Evolutionary conservation across 1,140 invertebrate genomes (phyloP), one percentile per base, ranked within the genome.

Genomic region (Fopius arisanus): DNA sequence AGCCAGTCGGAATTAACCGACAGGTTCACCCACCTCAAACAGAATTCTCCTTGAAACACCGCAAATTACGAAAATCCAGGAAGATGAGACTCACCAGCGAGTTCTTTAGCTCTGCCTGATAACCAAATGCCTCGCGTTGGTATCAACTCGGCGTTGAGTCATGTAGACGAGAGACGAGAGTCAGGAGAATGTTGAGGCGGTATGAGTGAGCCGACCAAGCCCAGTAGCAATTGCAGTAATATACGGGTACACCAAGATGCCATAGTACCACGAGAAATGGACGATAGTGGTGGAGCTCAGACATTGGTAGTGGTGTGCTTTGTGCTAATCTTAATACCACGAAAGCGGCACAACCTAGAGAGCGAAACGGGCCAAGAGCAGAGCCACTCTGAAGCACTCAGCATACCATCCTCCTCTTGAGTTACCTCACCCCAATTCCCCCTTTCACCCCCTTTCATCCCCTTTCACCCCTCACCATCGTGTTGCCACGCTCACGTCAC

Each of bases 301-400:
- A 68, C 43, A 73, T 43, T 67, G 67, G 67, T 63, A 63, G 26
- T 63, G 69, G 72, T 72, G 77, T 74, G 77, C 77, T 79, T 78
- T 78, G 79, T 79, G 78, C 78, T 79, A 79, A 80, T 80, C 78
- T 80, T 80, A 80, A 80, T 80, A 80, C 79, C 74, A 72, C 74
- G 70, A 77, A 73, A 74, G 26, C 48, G 54, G 43, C 37, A 72
- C 23, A 62, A 70, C 19, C 26, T 66, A 73, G 73, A 73, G 41
- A 63, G 51, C 40, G 33, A 43, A 41, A 33, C 43, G 48, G 70
- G 59, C 72, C 67, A 73, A 69, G 37, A 73, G 70, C 51, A 72
- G 59, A 80, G 77, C 75, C 43, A 75, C 78, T 77, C 51, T 21
- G 43, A 67, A 78, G 73, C 76, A 78, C 76, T 80, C 78, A 76